Base-by-base conservation (phyloP, 2,113 vertebrate species). In the Dendrocopos noguchii region DNA sequence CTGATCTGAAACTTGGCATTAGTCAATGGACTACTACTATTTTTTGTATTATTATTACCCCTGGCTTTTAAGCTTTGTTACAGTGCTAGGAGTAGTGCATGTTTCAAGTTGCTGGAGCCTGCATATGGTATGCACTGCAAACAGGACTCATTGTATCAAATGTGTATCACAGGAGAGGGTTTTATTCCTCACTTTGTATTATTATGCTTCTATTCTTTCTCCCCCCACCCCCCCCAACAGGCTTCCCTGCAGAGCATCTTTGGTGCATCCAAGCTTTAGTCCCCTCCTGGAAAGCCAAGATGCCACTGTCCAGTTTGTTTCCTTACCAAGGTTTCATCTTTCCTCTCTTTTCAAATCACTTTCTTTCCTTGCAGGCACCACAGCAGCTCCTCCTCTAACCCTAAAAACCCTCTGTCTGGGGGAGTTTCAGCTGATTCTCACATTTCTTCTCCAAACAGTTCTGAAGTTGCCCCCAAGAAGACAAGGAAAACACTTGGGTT, bases 111-210 rank as follows among this genome's bases (percentile, higher is more conserved):
- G 71, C 46, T 9, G 6, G 29, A 29, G 33, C 33, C 60, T 52
- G 33, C 18, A 5, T 4, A 1, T 9, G 29, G 13, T 4, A 24
- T 1, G 9, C 65, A 7, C 36, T 0, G 0, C 65, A 28, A 4
- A 6, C 0, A 2, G 24, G 36, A 28, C 12, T 75, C 2, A 0
- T 11, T 14, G 42, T 2, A 0, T 1, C 31, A 19, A 34, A 68
- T 2, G 12, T 2, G 15, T 6, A 5, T 27, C 2, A 1, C 34
- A 60, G 33, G 34, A 56, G 3, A 68, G 15, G 28, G 3, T 88
- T 92, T 70, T 57, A 36, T 6, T 65, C 67, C 8, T 42, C 24
- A 21, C 27, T 61, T 53, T 33, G 2, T 31, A 7, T 50, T 36
- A 25, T 18, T 63, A 55, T 13, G 18, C 11, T 39, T 84, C 55